Evolutionary conservation across 2,797 vertebrate species (phyloP).

Genomic region (Lutra lutra): DNA sequence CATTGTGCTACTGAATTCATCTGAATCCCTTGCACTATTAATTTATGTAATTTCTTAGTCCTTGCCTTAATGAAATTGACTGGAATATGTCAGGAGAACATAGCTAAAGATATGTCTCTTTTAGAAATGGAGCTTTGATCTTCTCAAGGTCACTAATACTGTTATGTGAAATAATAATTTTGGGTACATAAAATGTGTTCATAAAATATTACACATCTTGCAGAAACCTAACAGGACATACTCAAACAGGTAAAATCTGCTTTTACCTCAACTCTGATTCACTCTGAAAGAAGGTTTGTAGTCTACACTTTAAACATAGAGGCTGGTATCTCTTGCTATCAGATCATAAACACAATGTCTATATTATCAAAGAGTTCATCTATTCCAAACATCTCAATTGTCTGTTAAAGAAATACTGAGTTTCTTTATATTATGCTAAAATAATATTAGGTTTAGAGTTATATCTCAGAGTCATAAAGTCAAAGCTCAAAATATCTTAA

Average conservation of each 20-base stretch:
- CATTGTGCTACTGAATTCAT: neutral
- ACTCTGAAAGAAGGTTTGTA: slow-evolving; percentile 76
- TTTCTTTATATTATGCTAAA: neutral
- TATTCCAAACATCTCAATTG: slow-evolving; percentile 56
- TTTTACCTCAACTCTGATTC: slow-evolving; percentile 72
- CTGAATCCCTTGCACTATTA: neutral
- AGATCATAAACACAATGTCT: slow-evolving; percentile 67
- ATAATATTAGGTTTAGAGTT: neutral
- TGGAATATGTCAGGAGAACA: slow-evolving; percentile 69
- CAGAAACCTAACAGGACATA: slow-evolving; percentile 77
- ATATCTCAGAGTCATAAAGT: neutral
- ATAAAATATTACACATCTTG: slow-evolving; percentile 76
- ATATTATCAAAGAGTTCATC: slow-evolving; percentile 46
- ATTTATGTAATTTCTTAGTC: slow-evolving; percentile 24
- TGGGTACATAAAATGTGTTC: slow-evolving; percentile 70
- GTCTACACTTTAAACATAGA: slow-evolving; percentile 80
- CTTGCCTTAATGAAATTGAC: slow-evolving; percentile 36
- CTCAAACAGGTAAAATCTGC: slow-evolving; percentile 84
- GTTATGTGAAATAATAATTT: slow-evolving; percentile 82
- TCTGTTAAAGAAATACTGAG: slow-evolving; percentile 39
- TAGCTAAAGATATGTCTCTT: slow-evolving; percentile 47
- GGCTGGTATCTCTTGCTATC: slow-evolving; percentile 61
- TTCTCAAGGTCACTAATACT: slow-evolving; percentile 82
- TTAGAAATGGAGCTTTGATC: slow-evolving; percentile 69
- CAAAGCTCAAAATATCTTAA: slow-evolving; percentile 63